Percentiles rank a stretch among this genome's conserved stretches.
phyloP scores from a whole-genome alignment of 1,140 invertebrate genomes.

The Helicoverpa armigera region DNA sequence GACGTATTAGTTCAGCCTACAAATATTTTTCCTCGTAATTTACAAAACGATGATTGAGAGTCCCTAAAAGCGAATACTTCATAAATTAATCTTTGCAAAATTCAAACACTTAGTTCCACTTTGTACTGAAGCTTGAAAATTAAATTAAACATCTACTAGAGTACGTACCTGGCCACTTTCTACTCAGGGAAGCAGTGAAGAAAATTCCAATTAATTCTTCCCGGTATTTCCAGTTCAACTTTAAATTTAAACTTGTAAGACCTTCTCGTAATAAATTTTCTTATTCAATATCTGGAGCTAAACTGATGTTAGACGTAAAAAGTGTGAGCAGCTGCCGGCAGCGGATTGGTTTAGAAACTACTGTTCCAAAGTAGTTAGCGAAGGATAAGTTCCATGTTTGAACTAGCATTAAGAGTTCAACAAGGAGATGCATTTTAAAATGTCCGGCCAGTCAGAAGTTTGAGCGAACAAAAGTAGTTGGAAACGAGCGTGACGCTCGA shows the following conservation, averaged over 20 bases:
- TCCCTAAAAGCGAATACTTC: too few relatives aligned
- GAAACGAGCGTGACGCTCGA: background rate
- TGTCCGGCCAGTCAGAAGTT: constrained; percentile 55
- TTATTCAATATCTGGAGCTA: constrained; percentile 48
- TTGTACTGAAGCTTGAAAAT: background rate
- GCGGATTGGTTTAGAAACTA: constrained; percentile 54
- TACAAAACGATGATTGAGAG: too few relatives aligned
- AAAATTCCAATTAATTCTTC: constrained; percentile 40
- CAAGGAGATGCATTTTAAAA: constrained; percentile 64
- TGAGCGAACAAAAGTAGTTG: constrained; percentile 41
- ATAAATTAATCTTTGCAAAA: background rate
- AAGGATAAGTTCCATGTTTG: constrained; percentile 66
- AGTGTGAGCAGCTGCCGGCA: constrained; percentile 56
- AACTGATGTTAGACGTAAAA: constrained; percentile 49
- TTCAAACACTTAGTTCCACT: background rate
- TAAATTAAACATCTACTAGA: constrained; percentile 16
- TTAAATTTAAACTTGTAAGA: constrained; percentile 31
- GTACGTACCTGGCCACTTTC: constrained; percentile 3
- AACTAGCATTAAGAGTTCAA: constrained; percentile 60
- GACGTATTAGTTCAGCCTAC: too few relatives aligned
- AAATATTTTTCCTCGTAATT: too few relatives aligned
- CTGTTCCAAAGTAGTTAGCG: constrained; percentile 65
- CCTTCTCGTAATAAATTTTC: constrained; percentile 43
- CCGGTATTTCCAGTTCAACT: constrained; percentile 31
- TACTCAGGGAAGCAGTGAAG: background rate